Conservation (phyloP, 2,888 invertebrate genomes). For the Tinea pellionella region DNA sequence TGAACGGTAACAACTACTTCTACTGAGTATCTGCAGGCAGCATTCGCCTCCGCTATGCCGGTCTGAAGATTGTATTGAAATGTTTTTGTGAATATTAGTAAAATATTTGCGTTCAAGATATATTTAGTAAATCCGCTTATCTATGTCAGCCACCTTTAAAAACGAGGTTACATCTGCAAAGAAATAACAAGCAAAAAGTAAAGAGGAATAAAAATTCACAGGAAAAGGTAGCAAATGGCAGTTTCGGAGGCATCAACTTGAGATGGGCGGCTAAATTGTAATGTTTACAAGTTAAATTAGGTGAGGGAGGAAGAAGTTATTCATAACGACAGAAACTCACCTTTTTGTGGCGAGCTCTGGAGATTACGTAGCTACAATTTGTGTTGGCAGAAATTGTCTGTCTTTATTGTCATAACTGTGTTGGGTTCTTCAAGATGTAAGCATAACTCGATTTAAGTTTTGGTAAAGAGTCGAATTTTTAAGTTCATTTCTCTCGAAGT, state of each 20-base stretch:
- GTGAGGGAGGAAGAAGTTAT: slow-evolving; percentile 50
- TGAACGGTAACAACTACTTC: too few species aligned
- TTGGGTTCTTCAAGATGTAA: slow-evolving; percentile 2
- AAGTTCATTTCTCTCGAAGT: not conserved
- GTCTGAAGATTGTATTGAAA: too few species aligned
- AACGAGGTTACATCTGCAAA: slow-evolving; percentile 14
- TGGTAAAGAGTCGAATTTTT: not conserved
- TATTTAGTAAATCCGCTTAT: slow-evolving; percentile 12
- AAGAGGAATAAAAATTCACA: slow-evolving; percentile 45
- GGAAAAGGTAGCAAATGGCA: slow-evolving; percentile 50
- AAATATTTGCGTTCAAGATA: not conserved
- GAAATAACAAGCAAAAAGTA: slow-evolving; percentile 25
- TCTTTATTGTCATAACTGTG: not conserved
- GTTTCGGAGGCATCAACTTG: slow-evolving; percentile 52
- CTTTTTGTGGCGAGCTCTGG: slow-evolving; percentile 34
- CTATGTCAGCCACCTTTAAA: slow-evolving; percentile 10
- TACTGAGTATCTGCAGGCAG: too few species aligned
- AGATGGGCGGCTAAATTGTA: slow-evolving; percentile 56
- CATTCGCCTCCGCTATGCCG: too few species aligned
- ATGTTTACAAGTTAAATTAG: slow-evolving; percentile 65
- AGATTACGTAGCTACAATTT: slow-evolving; percentile 13
- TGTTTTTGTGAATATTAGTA: not conserved
- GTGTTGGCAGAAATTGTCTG: slow-evolving; percentile 4
- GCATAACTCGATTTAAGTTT: slow-evolving; percentile 9
- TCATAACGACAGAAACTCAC: slow-evolving; percentile 46